These are phyloP conservation scores for Schizotus pectinicornis DNA, from an alignment of 2,888 invertebrate species.

Conservation along the genomic window DNA sequence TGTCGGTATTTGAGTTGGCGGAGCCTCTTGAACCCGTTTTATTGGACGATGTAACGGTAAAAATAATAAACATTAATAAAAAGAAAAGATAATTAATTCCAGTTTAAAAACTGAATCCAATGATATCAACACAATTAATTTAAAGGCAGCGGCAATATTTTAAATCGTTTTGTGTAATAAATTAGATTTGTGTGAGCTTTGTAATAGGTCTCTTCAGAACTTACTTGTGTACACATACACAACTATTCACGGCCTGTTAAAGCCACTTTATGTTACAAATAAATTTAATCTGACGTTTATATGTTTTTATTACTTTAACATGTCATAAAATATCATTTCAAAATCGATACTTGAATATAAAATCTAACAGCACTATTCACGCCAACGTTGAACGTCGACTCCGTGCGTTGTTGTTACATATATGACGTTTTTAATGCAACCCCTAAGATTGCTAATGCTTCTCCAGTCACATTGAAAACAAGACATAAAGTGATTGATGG, in stretches of 20 bases:
- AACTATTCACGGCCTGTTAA: slow-evolving; percentile 43
- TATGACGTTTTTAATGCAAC: slow-evolving; percentile 14
- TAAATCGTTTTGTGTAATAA: slow-evolving; percentile 21
- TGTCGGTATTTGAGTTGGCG: no score
- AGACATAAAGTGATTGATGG: slow-evolving; percentile 16
- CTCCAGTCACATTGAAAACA: slow-evolving; percentile 10
- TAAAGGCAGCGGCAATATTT: slow-evolving; percentile 16
- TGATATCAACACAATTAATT: slow-evolving; percentile 26
- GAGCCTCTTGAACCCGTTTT: background rate
- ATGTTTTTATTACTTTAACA: slow-evolving; percentile 46
- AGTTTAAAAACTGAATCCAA: slow-evolving; percentile 23
- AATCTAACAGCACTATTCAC: slow-evolving; percentile 40
- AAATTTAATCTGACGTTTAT: slow-evolving; percentile 45
- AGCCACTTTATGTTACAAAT: slow-evolving; percentile 44
- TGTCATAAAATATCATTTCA: slow-evolving; percentile 46
- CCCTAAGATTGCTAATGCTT: slow-evolving; percentile 21
- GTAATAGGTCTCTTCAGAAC: slow-evolving; percentile 25
- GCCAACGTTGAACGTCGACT: slow-evolving; percentile 32
- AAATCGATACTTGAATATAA: slow-evolving; percentile 41
- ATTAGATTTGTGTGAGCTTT: slow-evolving; percentile 18
- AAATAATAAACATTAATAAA: slow-evolving; percentile 21
- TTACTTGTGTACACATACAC: slow-evolving; percentile 36
- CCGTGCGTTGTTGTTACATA: slow-evolving; percentile 8
- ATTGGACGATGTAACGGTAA: slow-evolving; percentile 16
- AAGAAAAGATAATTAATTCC: slow-evolving; percentile 18